These are phyloP conservation scores for Dreissena rostriformis DNA, from an alignment of 1,140 invertebrate genomes.

Conservation along the genomic window DNA sequence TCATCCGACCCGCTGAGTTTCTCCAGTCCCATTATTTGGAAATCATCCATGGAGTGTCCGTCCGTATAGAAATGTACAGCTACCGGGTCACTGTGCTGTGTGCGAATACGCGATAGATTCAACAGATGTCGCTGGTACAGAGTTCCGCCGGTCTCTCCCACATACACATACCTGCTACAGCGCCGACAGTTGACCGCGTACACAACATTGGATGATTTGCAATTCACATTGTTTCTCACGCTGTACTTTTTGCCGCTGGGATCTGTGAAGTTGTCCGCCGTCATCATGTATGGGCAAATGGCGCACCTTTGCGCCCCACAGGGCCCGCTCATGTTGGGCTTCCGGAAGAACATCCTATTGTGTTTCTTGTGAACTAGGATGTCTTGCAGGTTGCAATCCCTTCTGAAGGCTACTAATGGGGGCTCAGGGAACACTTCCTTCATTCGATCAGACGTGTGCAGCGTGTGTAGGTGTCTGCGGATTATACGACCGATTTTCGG, in stretches of 20 bases:
- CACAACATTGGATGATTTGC: constrained; percentile 1
- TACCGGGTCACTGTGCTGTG: background rate
- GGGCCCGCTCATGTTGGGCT: background rate
- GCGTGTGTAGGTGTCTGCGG: too few relatives aligned
- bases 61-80: background rate
- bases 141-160: background rate
- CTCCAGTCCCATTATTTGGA: too few relatives aligned
- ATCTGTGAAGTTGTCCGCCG: background rate
- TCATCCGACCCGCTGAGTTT: too few relatives aligned
- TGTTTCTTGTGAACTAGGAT: background rate
- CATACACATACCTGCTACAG: background rate
- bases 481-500: too few relatives aligned
- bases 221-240: background rate
- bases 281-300: background rate
- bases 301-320: background rate
- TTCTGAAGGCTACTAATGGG: constrained; percentile 10
- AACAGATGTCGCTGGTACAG: too few relatives aligned
- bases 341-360: background rate
- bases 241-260: background rate
- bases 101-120: background rate
- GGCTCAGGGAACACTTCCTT: constrained; percentile 2
- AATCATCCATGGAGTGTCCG: too few relatives aligned
- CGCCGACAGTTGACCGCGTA: background rate
- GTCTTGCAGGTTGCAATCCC: constrained; percentile 8
- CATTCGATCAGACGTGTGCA: background rate